These are phyloP conservation scores for Myotis davidii DNA, from an alignment of 2,113 vertebrate genomes.

Conservation along the genomic window DNA sequence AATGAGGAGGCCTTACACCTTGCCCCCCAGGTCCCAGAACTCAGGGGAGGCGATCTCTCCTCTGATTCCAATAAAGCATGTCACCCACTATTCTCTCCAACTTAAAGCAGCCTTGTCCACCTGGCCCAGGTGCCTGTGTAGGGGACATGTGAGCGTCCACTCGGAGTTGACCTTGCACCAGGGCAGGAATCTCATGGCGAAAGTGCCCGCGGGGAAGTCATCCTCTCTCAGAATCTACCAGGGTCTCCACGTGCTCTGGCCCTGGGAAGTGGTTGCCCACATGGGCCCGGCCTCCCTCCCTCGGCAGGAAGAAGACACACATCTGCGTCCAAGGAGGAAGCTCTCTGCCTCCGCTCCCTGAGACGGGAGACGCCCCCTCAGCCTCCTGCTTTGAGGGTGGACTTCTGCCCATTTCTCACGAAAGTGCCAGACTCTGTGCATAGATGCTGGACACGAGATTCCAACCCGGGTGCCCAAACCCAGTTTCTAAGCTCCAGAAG, in stretches of 20 bases:
- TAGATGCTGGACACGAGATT: neutral
- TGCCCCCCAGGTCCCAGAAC: neutral
- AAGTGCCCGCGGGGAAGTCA: fast-evolving
- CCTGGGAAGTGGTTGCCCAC: neutral
- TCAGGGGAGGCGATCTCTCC: slow-evolving; percentile 25
- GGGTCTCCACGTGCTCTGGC: fast-evolving
- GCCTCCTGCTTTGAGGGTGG: neutral
- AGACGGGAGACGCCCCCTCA: neutral
- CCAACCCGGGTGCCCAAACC: neutral
- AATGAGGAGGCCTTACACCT: neutral
- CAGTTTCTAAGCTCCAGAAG: fast-evolving
- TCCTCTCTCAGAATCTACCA: neutral
- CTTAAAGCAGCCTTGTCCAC: slow-evolving; percentile 67
- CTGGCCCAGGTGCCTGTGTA: slow-evolving; percentile 42
- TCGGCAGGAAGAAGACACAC: neutral
- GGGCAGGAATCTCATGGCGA: neutral
- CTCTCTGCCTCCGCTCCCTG: neutral
- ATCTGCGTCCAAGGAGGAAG: neutral
- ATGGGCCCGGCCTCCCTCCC: too few species aligned
- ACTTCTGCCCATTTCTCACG: slow-evolving; percentile 1
- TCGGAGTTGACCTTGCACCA: neutral
- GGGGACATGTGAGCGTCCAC: neutral
- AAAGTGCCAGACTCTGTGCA: neutral
- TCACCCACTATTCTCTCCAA: slow-evolving; percentile 59
- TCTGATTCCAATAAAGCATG: slow-evolving; percentile 63